Conservation (phyloP, 2,888 invertebrate genomes). For the Mantis religiosa region DNA sequence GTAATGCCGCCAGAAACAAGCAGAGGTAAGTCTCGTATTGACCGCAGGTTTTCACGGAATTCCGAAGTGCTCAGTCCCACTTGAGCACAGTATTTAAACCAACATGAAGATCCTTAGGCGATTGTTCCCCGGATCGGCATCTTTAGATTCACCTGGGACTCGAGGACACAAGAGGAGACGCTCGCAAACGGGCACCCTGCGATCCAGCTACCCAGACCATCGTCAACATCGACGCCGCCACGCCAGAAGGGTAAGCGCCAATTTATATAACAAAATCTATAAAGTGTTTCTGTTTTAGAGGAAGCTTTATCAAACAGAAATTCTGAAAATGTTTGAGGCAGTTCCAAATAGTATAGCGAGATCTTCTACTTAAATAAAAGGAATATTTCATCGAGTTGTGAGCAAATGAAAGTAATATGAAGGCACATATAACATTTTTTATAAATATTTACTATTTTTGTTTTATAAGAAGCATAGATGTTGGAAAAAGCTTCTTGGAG, state of each 20-base stretch:
- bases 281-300: too few species aligned
- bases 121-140: not conserved
- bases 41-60: not conserved
- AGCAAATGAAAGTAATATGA: too few species aligned
- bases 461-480: too few species aligned
- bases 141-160: not conserved
- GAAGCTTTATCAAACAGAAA: too few species aligned
- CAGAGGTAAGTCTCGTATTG: not conserved
- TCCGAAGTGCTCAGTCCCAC: not conserved
- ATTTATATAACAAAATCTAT: not conserved
- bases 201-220: not conserved
- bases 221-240: not conserved
- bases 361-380: too few species aligned
- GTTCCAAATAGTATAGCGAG: too few species aligned
- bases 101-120: not conserved
- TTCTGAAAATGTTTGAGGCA: too few species aligned
- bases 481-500: too few species aligned
- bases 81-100: not conserved
- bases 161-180: not conserved
- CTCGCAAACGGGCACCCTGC: not conserved
- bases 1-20: not conserved
- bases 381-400: too few species aligned
- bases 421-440: too few species aligned
- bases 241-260: not conserved
- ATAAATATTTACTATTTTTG: too few species aligned